These are phyloP conservation scores for Podabrus alpinus DNA, from an alignment of 2,888 invertebrate species.

Conservation along the genomic window DNA sequence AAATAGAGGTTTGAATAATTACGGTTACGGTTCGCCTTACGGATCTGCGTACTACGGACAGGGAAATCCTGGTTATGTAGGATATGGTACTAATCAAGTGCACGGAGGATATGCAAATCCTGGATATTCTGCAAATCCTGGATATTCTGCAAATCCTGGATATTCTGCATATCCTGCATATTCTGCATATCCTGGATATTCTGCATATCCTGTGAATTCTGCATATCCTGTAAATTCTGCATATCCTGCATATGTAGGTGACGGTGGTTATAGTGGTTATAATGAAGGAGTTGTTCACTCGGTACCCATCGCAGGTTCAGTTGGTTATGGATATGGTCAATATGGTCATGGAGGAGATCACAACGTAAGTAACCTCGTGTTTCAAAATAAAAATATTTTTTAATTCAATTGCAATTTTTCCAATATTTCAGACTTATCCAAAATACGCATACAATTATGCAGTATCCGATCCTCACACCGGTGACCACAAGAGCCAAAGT, in stretches of 20 bases:
- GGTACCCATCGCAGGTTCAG: background rate
- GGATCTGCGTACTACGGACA: background rate
- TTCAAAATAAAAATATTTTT: background rate
- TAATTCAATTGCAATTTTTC: conserved; percentile 29
- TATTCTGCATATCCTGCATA: background rate
- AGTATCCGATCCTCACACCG: conserved; percentile 65
- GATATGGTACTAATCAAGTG: background rate
- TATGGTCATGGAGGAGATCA: conserved; percentile 1
- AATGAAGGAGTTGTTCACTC: background rate
- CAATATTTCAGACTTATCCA: conserved; percentile 59
- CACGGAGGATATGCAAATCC: conserved; percentile 10
- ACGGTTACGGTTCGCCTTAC: background rate
- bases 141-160: background rate
- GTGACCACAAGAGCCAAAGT: conserved; percentile 65
- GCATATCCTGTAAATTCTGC: too few relatives aligned
- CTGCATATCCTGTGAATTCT: too few relatives aligned
- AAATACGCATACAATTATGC: conserved; percentile 65
- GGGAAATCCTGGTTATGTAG: background rate
- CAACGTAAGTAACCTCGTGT: background rate
- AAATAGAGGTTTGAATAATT: background rate
- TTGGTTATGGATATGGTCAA: conserved; percentile 18
- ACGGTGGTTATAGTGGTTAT: background rate
- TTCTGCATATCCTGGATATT: background rate
- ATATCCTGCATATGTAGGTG: background rate
- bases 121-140: background rate